Conservation (phyloP, 2,113 vertebrate species). For the human region GRCh38 chr5:42501-43000, state of each 20-base stretch:
- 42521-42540: background rate
- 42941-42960: no score
- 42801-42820: accelerated
- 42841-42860: accelerated
- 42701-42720: no score
- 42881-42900: background rate
- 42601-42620: accelerated
- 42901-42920: no score
- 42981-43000: background rate
- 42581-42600: accelerated
- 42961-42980: background rate
- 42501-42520: no score
- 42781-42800: accelerated
- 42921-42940: background rate
- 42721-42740: accelerated
- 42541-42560: background rate
- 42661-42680: no score
- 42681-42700: no score
- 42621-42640: accelerated
- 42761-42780: background rate
- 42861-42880: background rate
- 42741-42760: background rate
- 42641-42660: no score
- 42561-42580: background rate
- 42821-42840: accelerated